Conservation (phyloP, 2,113 vertebrate genomes). For the Zapornia atra region DNA sequence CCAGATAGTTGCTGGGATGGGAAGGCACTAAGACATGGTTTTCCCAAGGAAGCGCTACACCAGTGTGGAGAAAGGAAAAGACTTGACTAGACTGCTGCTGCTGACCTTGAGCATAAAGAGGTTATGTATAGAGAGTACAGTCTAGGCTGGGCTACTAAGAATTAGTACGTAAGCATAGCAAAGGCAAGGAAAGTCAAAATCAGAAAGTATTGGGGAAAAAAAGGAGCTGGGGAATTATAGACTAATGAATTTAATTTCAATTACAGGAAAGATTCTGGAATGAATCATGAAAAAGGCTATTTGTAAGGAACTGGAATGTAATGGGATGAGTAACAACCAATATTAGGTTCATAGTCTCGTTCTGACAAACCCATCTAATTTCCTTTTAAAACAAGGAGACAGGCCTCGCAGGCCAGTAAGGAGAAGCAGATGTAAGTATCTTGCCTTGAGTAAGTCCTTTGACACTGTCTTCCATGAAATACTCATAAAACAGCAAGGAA, state of each 20-base stretch:
- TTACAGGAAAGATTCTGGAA: constrained; percentile 29
- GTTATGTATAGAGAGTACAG: neutral
- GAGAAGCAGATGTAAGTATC: constrained; percentile 57
- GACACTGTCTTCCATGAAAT: constrained; percentile 14
- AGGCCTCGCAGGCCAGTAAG: constrained; percentile 28
- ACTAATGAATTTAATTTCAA: constrained; percentile 4
- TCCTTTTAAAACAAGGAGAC: constrained; percentile 45
- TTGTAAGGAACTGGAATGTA: constrained; percentile 28
- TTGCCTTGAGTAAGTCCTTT: constrained; percentile 25
- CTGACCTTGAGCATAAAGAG: neutral
- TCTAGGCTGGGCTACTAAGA: neutral
- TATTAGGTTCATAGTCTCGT: constrained; percentile 30
- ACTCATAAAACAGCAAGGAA: constrained; percentile 39
- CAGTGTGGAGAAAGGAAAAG: neutral
- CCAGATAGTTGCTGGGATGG: neutral
- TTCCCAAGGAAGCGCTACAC: neutral
- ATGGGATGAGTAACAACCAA: constrained; percentile 13
- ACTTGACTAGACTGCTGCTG: neutral
- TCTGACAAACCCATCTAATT: constrained; percentile 26
- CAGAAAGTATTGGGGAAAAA: neutral
- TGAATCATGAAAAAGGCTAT: constrained; percentile 6
- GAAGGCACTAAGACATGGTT: neutral
- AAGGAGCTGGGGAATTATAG: neutral
- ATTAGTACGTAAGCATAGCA: neutral
- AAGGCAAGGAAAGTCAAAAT: neutral